phyloP scores from a whole-genome alignment of 2,113 vertebrate species.

The Percopsis transmontana region DNA sequence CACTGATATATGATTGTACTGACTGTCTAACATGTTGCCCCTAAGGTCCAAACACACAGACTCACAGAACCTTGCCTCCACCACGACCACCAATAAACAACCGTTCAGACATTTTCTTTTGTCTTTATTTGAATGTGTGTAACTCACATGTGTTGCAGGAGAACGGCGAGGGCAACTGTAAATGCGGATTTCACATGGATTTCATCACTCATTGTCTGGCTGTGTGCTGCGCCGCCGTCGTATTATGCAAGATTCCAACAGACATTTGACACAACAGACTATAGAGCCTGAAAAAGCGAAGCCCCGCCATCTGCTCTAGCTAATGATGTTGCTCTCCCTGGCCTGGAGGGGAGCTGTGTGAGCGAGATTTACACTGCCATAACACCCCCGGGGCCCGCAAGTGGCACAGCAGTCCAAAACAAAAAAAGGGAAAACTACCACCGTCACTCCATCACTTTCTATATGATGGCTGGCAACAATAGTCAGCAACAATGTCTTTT shows the following conservation, averaged over 20 bases:
- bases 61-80: not conserved
- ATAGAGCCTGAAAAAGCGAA: slow-evolving; percentile 7
- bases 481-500: slow-evolving; percentile 71
- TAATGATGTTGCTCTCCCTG: slow-evolving; percentile 72
- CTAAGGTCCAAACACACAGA: slow-evolving; percentile 31
- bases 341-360: slow-evolving; percentile 70
- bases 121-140: slow-evolving; percentile 12
- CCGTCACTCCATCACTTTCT: slow-evolving; percentile 72
- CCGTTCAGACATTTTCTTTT: slow-evolving; percentile 41
- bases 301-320: slow-evolving; percentile 66
- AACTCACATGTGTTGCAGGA: slow-evolving; percentile 52
- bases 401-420: slow-evolving; percentile 44
- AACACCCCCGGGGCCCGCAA: slow-evolving; percentile 62
- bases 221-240: slow-evolving; percentile 35
- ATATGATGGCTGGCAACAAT: slow-evolving; percentile 73
- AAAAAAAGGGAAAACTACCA: slow-evolving; percentile 12
- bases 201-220: slow-evolving; percentile 72
- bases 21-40: slow-evolving; percentile 29
- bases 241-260: slow-evolving; percentile 67
- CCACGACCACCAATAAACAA: slow-evolving; percentile 57
- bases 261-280: slow-evolving; percentile 36
- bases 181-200: slow-evolving; percentile 67
- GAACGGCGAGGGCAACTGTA: not conserved
- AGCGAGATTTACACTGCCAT: slow-evolving; percentile 72
- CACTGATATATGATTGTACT: slow-evolving; percentile 61